Evolutionary conservation across 1,140 invertebrate species (phyloP).

Genomic region (Bilobella aurantiaca): DNA sequence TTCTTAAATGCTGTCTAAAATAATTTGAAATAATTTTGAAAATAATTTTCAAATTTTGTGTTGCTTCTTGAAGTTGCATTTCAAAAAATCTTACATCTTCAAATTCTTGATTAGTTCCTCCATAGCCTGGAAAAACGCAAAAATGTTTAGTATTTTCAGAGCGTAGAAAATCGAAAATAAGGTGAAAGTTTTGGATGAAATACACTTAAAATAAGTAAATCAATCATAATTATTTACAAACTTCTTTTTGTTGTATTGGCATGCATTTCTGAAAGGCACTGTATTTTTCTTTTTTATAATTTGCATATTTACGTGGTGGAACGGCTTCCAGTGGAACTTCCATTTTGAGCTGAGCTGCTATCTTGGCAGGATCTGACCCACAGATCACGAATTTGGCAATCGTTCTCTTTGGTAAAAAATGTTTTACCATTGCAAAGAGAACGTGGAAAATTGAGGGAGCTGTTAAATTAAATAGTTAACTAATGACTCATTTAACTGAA

Average conservation of each 20-base stretch:
- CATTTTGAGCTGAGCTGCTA: neutral
- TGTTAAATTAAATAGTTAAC: neutral
- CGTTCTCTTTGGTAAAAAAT: neutral
- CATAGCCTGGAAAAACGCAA: too few relatives aligned
- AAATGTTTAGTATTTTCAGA: too few relatives aligned
- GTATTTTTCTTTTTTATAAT: neutral
- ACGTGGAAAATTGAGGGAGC: conserved; percentile 3
- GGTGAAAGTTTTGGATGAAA: too few relatives aligned
- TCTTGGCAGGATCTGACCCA: neutral
- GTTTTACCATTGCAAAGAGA: neutral
- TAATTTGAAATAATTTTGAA: neutral
- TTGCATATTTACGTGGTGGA: neutral
- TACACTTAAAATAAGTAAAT: too few relatives aligned
- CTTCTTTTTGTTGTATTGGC: too few relatives aligned
- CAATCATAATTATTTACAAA: too few relatives aligned
- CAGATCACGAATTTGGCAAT: neutral
- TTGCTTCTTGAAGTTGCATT: neutral
- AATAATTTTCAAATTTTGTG: neutral
- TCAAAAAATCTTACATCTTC: neutral
- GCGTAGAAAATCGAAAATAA: too few relatives aligned
- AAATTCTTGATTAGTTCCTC: neutral
- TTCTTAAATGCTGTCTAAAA: conserved; percentile 6
- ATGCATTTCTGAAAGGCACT: too few relatives aligned
- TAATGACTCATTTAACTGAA: neutral
- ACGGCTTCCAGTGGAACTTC: conserved; percentile 1